These are phyloP conservation scores for Hirtodrosophila histrioides DNA, from an alignment of 2,888 invertebrate species.

Conservation along the genomic window DNA sequence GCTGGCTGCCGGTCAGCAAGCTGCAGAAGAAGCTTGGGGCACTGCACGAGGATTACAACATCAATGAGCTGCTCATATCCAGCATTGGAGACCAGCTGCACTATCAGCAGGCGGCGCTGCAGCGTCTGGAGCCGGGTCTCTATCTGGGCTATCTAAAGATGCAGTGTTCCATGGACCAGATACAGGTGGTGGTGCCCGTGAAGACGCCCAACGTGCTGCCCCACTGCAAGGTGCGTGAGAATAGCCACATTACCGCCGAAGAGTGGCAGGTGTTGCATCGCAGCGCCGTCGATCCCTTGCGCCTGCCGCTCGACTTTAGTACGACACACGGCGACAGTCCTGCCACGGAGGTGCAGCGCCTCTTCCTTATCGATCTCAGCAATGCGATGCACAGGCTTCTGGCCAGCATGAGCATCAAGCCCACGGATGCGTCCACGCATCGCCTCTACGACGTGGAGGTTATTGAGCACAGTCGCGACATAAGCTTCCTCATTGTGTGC, in stretches of 20 bases:
- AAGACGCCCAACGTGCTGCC: slow-evolving; percentile 97
- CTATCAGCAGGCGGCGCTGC: slow-evolving; percentile 89
- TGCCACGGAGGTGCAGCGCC: slow-evolving; percentile 91
- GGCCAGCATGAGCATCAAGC: slow-evolving; percentile 91
- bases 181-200: slow-evolving; percentile 95
- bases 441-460: slow-evolving; percentile 97
- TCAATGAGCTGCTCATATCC: slow-evolving; percentile 93
- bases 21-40: slow-evolving; percentile 91
- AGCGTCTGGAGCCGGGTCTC: slow-evolving; percentile 93
- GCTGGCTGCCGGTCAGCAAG: slow-evolving; percentile 96
- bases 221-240: slow-evolving; percentile 95
- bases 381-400: slow-evolving; percentile 90
- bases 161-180: slow-evolving; percentile 97
- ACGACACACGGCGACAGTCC: slow-evolving; percentile 74
- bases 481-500: slow-evolving; percentile 95
- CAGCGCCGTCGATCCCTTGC: slow-evolving; percentile 50
- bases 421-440: slow-evolving; percentile 89
- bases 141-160: slow-evolving; percentile 98
- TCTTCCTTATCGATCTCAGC: slow-evolving; percentile 91
- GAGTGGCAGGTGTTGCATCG: slow-evolving; percentile 97
- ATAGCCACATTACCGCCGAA: slow-evolving; percentile 97
- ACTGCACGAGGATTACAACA: slow-evolving; percentile 90
- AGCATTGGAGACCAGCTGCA: slow-evolving; percentile 92
- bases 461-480: slow-evolving; percentile 94
- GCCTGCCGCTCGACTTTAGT: slow-evolving; percentile 81